A percentile compares a stretch with the other conserved stretches of the same genome.
Conservation (phyloP, 2,113 vertebrate species). For the Hippotragus niger region DNA sequence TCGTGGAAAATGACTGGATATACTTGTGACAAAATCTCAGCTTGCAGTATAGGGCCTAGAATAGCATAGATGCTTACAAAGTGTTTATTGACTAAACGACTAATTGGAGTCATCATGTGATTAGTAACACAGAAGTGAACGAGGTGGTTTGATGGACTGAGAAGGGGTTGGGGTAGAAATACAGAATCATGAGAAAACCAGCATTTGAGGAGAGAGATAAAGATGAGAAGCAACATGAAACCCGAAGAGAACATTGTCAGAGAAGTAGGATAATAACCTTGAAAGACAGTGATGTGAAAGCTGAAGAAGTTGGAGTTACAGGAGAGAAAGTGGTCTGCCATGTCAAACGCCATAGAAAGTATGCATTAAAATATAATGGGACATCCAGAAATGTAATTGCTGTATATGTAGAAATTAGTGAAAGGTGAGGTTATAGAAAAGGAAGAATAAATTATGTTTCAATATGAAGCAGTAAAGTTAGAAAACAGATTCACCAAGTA, state of each 20-base stretch:
- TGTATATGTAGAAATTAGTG: neutral
- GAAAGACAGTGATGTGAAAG: neutral
- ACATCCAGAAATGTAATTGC: neutral
- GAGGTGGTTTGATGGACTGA: neutral
- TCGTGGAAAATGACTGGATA: neutral
- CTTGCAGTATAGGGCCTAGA: neutral
- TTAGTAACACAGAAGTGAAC: neutral
- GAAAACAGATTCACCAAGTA: constrained; percentile 15
- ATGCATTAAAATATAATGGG: neutral
- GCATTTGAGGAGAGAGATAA: neutral
- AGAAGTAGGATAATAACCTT: neutral
- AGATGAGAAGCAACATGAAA: neutral
- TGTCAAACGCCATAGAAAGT: neutral
- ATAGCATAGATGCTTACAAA: neutral
- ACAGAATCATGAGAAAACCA: neutral
- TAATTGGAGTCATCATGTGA: neutral
- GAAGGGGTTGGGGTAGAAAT: neutral
- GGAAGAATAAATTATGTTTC: neutral
- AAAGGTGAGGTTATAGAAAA: neutral
- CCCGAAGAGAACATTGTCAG: neutral
- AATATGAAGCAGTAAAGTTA: neutral
- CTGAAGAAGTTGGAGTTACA: neutral
- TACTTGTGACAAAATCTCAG: neutral
- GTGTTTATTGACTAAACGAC: neutral
- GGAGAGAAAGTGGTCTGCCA: neutral